Base-by-base conservation (phyloP, 2,888 invertebrate species). In the Nasonia oneida region DNA sequence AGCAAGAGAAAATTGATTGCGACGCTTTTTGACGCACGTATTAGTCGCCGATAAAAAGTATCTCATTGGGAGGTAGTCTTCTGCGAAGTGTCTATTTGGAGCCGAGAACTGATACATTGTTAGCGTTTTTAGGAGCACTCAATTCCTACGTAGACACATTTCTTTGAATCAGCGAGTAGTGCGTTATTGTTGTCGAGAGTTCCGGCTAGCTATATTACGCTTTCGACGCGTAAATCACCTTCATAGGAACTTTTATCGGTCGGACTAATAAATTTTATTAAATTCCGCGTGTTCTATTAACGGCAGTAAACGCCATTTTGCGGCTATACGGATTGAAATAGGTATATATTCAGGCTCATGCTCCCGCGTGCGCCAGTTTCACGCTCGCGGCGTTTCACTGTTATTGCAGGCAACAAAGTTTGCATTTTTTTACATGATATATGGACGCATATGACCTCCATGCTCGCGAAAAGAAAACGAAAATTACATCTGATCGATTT, bases 41-140 rank as follows among this genome's bases (percentile, higher is more conserved):
- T 37, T 5, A 29, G 42, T 78, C 47, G 39, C 39, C 78, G 67
- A 75, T 75, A 39, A 79, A 77, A 79, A 78, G 33, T 14, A 53
- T 33, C 61, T 82, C 77, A 82, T 82, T 85, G 73, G 75, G 53
- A 82, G 57, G 50, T 61, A 85, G 74, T 85, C 82, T 67, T 18
- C 77, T 71, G 85, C 78, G 47, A 85, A 85, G 74, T 78, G 73
- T 82, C 78, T 85, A 73, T 81, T 81, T 81, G 73, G 85, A 76
- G 79, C 2, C 47, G 47, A 47, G 12, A 2, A 47, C 50, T 33
- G 29, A 73, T 71, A 81, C 81, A 75, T 67, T 80, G 84, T 84
- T 15, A 42, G 57, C 57, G 75, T 39, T 79, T 84, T 80, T 29
- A 57, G 39, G 81, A 57, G 79, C 61, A 47, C 42, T 78, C 61